Conservation (phyloP, 2,113 vertebrate species). For the Phaethon lepturus region DNA sequence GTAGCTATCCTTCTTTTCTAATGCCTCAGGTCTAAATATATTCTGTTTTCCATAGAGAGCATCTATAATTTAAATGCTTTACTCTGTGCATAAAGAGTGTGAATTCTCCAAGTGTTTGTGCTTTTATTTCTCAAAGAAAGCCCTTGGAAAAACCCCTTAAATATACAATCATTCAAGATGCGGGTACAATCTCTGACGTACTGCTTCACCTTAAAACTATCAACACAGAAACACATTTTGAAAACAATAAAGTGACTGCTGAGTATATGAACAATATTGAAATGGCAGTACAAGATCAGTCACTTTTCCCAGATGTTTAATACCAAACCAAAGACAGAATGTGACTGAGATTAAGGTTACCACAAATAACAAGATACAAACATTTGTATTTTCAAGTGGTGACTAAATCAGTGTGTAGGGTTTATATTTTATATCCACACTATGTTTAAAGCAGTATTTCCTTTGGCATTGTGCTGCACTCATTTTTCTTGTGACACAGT, state of each 20-base stretch:
- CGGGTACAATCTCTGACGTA: neutral
- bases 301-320: neutral
- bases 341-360: constrained; percentile 21
- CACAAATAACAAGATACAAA: neutral
- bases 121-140: constrained; percentile 60
- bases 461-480: neutral
- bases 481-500: neutral
- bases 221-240: constrained; percentile 2
- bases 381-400: constrained; percentile 28
- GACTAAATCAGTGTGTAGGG: neutral
- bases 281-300: neutral
- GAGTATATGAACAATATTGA: neutral
- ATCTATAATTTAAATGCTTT: constrained; percentile 58
- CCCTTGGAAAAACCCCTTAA: constrained; percentile 27
- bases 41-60: constrained; percentile 14
- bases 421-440: neutral
- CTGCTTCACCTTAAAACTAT: constrained; percentile 44
- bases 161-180: neutral
- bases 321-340: neutral
- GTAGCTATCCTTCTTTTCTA: constrained; percentile 41
- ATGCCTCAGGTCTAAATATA: neutral
- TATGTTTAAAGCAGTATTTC: neutral
- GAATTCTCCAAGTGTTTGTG: constrained; percentile 19
- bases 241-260: neutral
- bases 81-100: neutral